phyloP scores from a whole-genome alignment of 2,888 invertebrate genomes.

The Metopia argyrocephala region DNA sequence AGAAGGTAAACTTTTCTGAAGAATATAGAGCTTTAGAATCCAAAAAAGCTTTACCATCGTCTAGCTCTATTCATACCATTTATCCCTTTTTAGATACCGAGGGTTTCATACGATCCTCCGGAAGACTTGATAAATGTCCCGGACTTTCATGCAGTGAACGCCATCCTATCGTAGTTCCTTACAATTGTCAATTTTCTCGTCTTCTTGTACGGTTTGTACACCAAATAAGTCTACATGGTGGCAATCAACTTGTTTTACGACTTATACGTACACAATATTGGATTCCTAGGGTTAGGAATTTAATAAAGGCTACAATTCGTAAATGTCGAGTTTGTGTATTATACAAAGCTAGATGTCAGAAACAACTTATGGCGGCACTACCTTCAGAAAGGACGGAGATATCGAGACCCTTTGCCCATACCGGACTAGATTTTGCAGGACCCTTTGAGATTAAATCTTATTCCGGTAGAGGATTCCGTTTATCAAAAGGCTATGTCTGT shows the following conservation, averaged over 20 bases:
- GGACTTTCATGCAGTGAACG: constrained; percentile 10
- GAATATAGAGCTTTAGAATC: too few species aligned
- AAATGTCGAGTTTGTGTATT: too few species aligned
- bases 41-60: too few species aligned
- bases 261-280: neutral
- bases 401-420: constrained; percentile 4
- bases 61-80: neutral
- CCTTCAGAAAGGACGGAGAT: constrained; percentile 23
- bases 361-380: constrained; percentile 23
- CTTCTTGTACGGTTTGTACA: constrained; percentile 12
- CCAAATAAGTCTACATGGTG: neutral
- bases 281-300: too few species aligned
- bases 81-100: neutral
- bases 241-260: neutral
- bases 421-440: constrained; percentile 36
- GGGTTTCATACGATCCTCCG: neutral
- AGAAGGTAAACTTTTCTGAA: too few species aligned
- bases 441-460: neutral
- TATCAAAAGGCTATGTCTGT: too few species aligned
- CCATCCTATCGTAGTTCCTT: neutral
- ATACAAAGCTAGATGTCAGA: too few species aligned
- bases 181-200: neutral
- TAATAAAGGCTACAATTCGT: too few species aligned
- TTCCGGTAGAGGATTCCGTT: too few species aligned
- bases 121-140: neutral